Base-by-base conservation (phyloP, 2,888 invertebrate species). In the Herminia tarsipennalis region DNA sequence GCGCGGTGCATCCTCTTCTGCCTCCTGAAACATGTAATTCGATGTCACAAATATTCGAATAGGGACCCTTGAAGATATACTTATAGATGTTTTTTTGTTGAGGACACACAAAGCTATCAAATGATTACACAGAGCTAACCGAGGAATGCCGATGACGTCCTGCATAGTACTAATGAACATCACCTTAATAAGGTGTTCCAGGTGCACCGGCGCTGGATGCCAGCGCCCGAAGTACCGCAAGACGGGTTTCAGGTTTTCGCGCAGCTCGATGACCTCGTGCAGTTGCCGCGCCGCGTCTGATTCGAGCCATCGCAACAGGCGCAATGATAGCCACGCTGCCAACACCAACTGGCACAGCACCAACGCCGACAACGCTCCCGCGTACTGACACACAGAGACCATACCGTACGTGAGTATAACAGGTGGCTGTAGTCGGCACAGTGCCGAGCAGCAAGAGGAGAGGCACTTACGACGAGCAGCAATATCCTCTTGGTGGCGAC, bases 11-110 rank as follows among this genome's bases (percentile, higher is more conserved):
- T 85, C 83, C 36, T 40, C 69, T 54, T 70, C 60, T 48, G 67
- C 83, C 62, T 85, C 84, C 84, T 84, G 67, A 0, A 25, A 8
- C 18, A 22, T n/a, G n/a, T n/a, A n/a, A n/a, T n/a, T n/a, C n/a
- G n/a, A n/a, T n/a, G n/a, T n/a, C n/a, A n/a, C n/a, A n/a, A n/a
- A n/a, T n/a, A n/a, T n/a, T n/a, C n/a, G n/a, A n/a, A n/a, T n/a
- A n/a, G n/a, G n/a, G n/a, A n/a, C n/a, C n/a, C n/a, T n/a, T n/a
- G n/a, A n/a, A n/a, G n/a, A n/a, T n/a, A n/a, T n/a, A n/a, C n/a
- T n/a, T n/a, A n/a, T n/a, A n/a, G n/a, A n/a, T n/a, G n/a, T n/a
- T n/a, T n/a, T n/a, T n/a, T n/a, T n/a, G n/a, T n/a, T n/a, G n/a
- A n/a, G n/a, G n/a, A n/a, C n/a, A n/a, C n/a, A n/a, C n/a, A n/a